These are phyloP conservation scores for Trachemys scripta DNA, from an alignment of 2,113 vertebrate species.

Conservation along the genomic window DNA sequence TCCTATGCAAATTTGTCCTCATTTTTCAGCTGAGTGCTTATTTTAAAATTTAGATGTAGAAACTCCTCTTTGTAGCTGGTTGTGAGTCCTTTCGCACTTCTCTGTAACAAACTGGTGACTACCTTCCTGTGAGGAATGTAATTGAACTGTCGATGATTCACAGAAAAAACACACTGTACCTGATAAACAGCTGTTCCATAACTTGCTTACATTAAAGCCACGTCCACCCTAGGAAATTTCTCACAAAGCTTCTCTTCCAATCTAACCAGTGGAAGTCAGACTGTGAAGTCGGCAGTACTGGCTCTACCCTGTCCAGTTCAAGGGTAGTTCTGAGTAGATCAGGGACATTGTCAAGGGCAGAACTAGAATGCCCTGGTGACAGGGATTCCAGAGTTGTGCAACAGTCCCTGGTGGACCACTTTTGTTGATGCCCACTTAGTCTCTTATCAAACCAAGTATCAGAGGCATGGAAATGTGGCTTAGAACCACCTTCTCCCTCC, in stretches of 20 bases:
- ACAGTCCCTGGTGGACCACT: accelerated
- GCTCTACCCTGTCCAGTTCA: no score
- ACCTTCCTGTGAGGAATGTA: not conserved
- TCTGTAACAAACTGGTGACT: not conserved
- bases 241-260: not conserved
- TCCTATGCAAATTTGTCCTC: constrained; percentile 45
- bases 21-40: constrained; percentile 13
- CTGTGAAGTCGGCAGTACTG: accelerated
- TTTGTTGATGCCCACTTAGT: accelerated
- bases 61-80: constrained; percentile 17
- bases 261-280: not conserved
- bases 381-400: not conserved
- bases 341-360: accelerated
- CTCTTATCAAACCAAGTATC: not conserved
- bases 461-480: not conserved
- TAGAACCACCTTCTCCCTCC: not conserved
- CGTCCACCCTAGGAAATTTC: not conserved
- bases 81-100: constrained; percentile 18
- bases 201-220: not conserved
- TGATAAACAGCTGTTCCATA: not conserved
- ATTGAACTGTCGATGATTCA: not conserved
- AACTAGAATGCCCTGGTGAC: accelerated
- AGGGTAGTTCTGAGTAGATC: accelerated
- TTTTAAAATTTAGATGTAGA: constrained; percentile 17
- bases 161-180: accelerated